phyloP scores from a whole-genome alignment of 2,113 vertebrate genomes.

The Cathartes aura region DNA sequence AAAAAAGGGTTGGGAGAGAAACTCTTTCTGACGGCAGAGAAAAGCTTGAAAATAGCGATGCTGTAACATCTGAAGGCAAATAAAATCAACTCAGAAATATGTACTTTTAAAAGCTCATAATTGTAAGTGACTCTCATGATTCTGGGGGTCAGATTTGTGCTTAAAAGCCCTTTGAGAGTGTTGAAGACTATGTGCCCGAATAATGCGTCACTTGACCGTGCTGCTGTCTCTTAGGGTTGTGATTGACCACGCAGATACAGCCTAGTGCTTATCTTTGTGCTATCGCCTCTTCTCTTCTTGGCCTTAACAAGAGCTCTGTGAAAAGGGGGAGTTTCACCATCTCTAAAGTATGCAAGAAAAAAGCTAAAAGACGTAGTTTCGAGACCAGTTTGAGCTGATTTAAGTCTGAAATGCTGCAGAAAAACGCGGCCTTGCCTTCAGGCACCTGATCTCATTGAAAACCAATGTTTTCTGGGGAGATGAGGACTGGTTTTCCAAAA shows the following conservation, averaged over 20 bases:
- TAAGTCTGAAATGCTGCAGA: not conserved
- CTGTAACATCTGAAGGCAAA: not conserved
- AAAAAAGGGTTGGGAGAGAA: not conserved
- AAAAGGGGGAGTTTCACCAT: not conserved
- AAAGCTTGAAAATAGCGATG: not conserved
- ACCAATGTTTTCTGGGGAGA: not conserved
- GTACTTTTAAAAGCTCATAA: not conserved
- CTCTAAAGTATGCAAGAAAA: not conserved
- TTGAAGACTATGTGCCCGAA: not conserved
- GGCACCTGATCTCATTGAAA: conserved; percentile 20
- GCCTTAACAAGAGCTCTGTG: not conserved
- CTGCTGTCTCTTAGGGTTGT: not conserved
- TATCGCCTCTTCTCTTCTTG: not conserved
- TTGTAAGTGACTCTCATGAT: not conserved
- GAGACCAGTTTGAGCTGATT: not conserved
- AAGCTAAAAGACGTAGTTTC: not conserved
- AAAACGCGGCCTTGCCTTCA: not conserved
- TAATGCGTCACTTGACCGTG: not conserved
- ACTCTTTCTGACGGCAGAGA: not conserved
- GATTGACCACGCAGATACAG: rapidly evolving
- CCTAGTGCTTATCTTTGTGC: not conserved
- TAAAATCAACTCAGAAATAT: not conserved
- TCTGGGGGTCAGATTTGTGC: not conserved
- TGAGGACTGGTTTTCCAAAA: not conserved
- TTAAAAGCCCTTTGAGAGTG: not conserved